These are phyloP conservation scores for Furcula furcula DNA, from an alignment of 2,888 invertebrate species.

Conservation along the genomic window DNA sequence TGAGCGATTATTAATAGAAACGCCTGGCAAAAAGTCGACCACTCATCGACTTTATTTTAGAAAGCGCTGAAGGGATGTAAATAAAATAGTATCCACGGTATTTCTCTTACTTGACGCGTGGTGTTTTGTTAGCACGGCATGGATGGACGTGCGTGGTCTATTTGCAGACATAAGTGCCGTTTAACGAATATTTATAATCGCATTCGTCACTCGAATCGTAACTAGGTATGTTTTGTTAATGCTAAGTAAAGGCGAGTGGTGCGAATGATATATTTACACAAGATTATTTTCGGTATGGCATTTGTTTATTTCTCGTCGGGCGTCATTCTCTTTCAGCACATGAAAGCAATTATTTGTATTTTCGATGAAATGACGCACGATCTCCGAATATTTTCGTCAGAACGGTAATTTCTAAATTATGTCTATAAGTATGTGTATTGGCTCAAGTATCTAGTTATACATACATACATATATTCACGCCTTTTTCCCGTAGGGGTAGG, in stretches of 20 bases:
- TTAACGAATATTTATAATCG: conserved; percentile 69
- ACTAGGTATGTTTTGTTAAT: conserved; percentile 69
- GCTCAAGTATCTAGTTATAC: too few species aligned
- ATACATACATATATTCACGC: too few species aligned
- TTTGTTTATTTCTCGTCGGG: conserved; percentile 63
- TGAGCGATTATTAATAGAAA: conserved; percentile 68
- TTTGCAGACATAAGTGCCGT: conserved; percentile 51
- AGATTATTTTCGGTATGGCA: conserved; percentile 63
- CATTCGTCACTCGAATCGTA: conserved; percentile 63
- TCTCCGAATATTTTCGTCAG: conserved; percentile 54
- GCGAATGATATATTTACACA: conserved; percentile 65
- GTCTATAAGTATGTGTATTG: too few species aligned
- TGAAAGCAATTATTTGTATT: conserved; percentile 69
- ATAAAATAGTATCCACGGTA: conserved; percentile 67
- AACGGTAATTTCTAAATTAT: conserved; percentile 42
- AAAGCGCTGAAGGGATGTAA: conserved; percentile 68
- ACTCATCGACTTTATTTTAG: conserved; percentile 73
- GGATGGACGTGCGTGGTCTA: conserved; percentile 50
- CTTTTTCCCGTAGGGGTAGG: too few species aligned
- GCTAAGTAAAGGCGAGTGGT: conserved; percentile 61
- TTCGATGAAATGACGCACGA: conserved; percentile 67
- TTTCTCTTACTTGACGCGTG: conserved; percentile 52
- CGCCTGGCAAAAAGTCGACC: conserved; percentile 70
- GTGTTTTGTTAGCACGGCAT: conserved; percentile 58
- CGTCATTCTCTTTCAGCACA: conserved; percentile 67